Percentiles rank a stretch among this genome's conserved stretches.
Conservation (phyloP, 2,797 vertebrate species). For the Mormyrops attenuatus region DNA sequence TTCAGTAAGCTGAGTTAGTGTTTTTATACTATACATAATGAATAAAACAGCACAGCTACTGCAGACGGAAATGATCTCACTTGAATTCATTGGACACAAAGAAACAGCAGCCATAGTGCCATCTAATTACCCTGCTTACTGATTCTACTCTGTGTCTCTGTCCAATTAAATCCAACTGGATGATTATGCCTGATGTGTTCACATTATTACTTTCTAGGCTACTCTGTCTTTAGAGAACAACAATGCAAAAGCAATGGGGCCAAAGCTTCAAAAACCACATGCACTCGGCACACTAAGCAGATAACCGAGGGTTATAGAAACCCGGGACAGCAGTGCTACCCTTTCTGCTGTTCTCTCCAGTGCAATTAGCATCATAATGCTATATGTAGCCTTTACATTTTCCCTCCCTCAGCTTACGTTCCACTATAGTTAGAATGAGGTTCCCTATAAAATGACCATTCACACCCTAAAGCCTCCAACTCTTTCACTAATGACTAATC, state of each 20-base stretch:
- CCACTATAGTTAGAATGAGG: neutral
- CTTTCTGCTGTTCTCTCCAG: neutral
- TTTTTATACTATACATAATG: neutral
- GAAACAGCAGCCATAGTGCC: neutral
- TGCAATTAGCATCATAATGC: neutral
- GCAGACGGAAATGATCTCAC: neutral
- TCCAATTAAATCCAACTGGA: neutral
- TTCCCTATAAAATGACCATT: constrained; percentile 17
- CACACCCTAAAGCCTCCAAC: neutral
- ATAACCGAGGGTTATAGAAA: neutral
- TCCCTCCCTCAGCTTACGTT: neutral
- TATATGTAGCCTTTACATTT: neutral
- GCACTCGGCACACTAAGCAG: neutral
- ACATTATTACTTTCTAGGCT: neutral
- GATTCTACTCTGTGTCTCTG: neutral
- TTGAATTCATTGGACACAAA: neutral
- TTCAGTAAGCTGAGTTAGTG: neutral
- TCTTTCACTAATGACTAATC: neutral
- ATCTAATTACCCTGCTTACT: neutral
- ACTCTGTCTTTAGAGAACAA: neutral
- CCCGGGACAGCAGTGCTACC: neutral
- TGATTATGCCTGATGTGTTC: neutral
- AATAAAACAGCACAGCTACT: neutral
- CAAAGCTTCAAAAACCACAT: neutral
- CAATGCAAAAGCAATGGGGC: neutral